Evolutionary conservation across 2,113 vertebrate genomes (phyloP), one percentile per base, ranked within the genome.

Genomic region (Cephalopterus ornatus): DNA sequence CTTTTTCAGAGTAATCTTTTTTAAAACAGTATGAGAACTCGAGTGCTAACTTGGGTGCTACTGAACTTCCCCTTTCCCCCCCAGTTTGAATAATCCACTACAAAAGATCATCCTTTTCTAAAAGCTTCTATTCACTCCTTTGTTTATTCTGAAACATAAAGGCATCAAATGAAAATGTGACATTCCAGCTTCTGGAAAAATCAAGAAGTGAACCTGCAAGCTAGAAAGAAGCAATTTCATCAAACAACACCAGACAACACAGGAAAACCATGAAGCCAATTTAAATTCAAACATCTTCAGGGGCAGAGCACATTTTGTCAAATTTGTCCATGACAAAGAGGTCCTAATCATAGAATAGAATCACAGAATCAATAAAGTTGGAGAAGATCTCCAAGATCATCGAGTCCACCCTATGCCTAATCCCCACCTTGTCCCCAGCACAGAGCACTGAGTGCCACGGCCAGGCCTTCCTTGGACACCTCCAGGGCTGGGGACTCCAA

Each of bases 331-430:
- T 81, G 21, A 59, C 28, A 58, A 41, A 17, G 11, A 4, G 8
- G 4, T 50, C 16, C 33, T 78, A 27, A 71, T 37, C 61, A 58
- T 14, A 55, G 28, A 68, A 52, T 32, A 13, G n/a, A 87, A 46
- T 23, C 6, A 5, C 30, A 37, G 30, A 41, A 22, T 52, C 22
- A 8, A 3, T 66, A 14, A 37, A 14, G 50, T 1, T 73, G 22
- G 44, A 44, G 59, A 50, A 74, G 33, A 12, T 3, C 8, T 73
- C 32, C 22, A 33, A 41, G 22, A 22, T 7, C 50, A 50, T 19
- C 0, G 0, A 58, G 22, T 19, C 9, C 41, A 0, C 8, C 0
- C 24, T 32, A 13, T 41, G 20, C 5, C n/a, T 0, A 0, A 2
- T 26, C 0, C 20, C 21, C 42, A 50, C 14, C 17, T 37, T 58